Base-by-base conservation (phyloP, 2,888 invertebrate species). In the Sarcophaga variegata region DNA sequence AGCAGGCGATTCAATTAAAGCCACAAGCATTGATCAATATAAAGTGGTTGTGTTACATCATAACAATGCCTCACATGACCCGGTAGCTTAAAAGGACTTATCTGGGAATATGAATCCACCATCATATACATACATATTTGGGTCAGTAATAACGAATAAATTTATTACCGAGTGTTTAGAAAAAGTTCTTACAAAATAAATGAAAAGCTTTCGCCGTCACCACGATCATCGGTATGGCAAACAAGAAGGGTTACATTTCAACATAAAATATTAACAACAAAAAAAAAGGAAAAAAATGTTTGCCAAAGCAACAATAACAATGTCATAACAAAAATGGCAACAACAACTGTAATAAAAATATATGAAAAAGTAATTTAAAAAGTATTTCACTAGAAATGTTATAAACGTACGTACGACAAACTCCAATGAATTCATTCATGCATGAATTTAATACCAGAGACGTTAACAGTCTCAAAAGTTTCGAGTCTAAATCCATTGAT, bases 331-430 rank as follows among this genome's bases (percentile, higher is more conserved):
- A 37, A 37, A 37, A 37, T 37, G 37, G 37, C 37, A 37, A 37
- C 17, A 54, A 54, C 17, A 54, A 54, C 4, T 54, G 54, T 54
- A 17, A 54, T 14, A 54, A 54, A 14, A 54, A 54, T 54, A 54
- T 49, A 47, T 20, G 4, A 27, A 85, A 85, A 85, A 78, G 63
- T 74, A 72, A 77, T 81, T 85, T 85, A 59, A 59, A 75, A 70
- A 82, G 66, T 75, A 79, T 82, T 82, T 77, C 60, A 22, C 70
- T 82, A 66, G 60, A 78, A 78, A 70, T 81, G 66, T 71, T 76
- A 76, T 37, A 69, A 69, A 63, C 25, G 14, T 74, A 22, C 25
- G n/a, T 54, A 11, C 25, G n/a, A n/a, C 37, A 10, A 20, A 76
- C 67, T 69, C 69, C 4, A 49, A 49, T 78, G 37, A 37, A 60